Conservation (phyloP, 2,113 vertebrate genomes). For the Callithrix jacchus region DNA sequence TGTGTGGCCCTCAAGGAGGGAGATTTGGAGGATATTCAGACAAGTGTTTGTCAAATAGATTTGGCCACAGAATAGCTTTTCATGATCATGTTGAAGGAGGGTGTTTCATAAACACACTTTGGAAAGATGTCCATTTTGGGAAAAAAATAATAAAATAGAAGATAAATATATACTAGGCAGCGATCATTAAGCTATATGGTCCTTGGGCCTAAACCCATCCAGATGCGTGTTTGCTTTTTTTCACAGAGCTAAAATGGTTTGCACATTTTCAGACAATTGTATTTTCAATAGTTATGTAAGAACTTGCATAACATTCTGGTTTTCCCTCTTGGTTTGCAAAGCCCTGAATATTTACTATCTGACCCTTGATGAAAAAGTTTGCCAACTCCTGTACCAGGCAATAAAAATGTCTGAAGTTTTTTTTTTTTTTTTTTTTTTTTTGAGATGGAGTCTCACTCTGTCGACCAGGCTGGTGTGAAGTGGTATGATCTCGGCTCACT, state of each 20-base stretch:
- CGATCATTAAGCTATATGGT: not conserved
- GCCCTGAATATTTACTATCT: constrained; percentile 31
- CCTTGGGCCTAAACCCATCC: not conserved
- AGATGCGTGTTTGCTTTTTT: not conserved
- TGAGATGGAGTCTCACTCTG: too few relatives aligned
- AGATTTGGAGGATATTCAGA: not conserved
- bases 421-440: not conserved
- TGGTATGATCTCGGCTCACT: too few relatives aligned
- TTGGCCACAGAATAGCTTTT: not conserved
- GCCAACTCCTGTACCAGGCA: not conserved
- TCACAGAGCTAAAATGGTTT: not conserved
- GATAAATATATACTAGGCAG: not conserved
- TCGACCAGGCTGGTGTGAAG: too few relatives aligned
- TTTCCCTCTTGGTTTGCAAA: constrained; percentile 39
- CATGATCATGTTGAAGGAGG: not conserved
- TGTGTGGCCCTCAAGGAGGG: not conserved
- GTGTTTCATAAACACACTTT: not conserved
- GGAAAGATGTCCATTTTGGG: constrained; percentile 7
- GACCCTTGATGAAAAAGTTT: not conserved
- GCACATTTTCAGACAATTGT: not conserved
- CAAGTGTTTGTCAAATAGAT: not conserved
- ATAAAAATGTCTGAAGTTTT: not conserved
- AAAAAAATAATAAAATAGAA: constrained; percentile 20
- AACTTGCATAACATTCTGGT: constrained; percentile 31
- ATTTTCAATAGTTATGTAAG: constrained; percentile 32